These are phyloP conservation scores for Nomada ferruginata DNA, from an alignment of 2,888 invertebrate species.

Conservation along the genomic window DNA sequence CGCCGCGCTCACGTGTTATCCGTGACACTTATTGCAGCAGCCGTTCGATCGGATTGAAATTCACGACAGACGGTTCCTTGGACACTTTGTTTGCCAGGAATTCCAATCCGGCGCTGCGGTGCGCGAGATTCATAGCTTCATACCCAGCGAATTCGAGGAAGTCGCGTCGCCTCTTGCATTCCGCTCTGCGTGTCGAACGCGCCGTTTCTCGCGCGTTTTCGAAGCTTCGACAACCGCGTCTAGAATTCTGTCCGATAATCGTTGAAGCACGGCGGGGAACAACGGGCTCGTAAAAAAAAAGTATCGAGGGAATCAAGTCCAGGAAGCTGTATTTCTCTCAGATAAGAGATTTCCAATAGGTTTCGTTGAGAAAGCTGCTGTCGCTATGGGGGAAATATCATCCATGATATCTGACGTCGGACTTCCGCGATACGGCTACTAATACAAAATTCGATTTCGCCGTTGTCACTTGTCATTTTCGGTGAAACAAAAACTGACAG, in stretches of 20 bases:
- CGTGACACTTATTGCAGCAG: constrained; percentile 78
- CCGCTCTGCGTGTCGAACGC: not conserved
- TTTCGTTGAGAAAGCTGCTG: constrained; percentile 16
- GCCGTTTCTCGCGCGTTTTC: not conserved
- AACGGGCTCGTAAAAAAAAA: not conserved
- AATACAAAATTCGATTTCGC: constrained; percentile 49
- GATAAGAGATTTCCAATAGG: constrained; percentile 45
- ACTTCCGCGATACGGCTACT: constrained; percentile 33
- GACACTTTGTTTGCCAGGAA: constrained; percentile 57
- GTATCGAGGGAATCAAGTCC: not conserved
- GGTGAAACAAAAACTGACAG: constrained; percentile 7
- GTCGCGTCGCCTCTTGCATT: not conserved
- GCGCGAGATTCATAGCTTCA: not conserved
- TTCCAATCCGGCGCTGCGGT: constrained; percentile 58
- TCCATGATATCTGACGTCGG: constrained; percentile 30
- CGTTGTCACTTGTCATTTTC: constrained; percentile 48
- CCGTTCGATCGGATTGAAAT: constrained; percentile 63
- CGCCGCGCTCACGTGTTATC: constrained; percentile 66
- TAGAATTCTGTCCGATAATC: constrained; percentile 7
- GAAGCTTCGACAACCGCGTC: not conserved
- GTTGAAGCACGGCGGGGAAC: not conserved
- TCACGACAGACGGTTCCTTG: constrained; percentile 40
- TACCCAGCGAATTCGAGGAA: constrained; percentile 3
- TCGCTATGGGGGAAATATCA: constrained; percentile 27
- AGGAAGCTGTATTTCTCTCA: constrained; percentile 13